phyloP scores from a whole-genome alignment of 2,113 vertebrate species.

The Cavia porcellus region DNA sequence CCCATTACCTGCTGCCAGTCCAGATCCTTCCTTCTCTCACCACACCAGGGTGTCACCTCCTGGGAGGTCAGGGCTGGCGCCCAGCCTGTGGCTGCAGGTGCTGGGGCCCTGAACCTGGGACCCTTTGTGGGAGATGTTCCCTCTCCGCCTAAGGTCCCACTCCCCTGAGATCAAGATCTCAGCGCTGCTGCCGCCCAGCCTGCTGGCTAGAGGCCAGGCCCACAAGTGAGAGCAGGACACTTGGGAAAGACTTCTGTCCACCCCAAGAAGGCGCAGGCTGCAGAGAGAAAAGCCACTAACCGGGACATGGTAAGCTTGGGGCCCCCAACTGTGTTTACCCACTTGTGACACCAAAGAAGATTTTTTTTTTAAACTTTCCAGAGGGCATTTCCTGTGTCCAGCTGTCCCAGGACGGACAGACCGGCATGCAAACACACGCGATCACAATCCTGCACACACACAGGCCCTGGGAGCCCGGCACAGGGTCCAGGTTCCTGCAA shows the following conservation, averaged over 20 bases:
- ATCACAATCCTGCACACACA: neutral
- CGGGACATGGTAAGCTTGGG: constrained; percentile 63
- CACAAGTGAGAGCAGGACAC: neutral
- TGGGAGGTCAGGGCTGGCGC: neutral
- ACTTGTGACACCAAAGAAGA: constrained; percentile 56
- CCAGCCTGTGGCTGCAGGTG: neutral
- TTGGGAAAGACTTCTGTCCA: constrained; percentile 71
- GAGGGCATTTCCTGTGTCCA: constrained; percentile 57
- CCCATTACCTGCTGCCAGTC: constrained; percentile 61
- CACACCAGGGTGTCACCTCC: neutral
- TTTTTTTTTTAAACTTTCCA: constrained; percentile 61
- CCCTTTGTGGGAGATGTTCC: neutral
- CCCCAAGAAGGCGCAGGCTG: neutral
- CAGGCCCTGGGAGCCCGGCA: neutral
- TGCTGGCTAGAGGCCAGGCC: constrained; percentile 30
- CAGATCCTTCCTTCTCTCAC: neutral
- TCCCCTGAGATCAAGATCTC: neutral
- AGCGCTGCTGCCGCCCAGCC: constrained; percentile 12
- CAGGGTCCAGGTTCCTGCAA: constrained; percentile 29
- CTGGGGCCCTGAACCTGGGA: neutral
- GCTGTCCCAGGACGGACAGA: constrained; percentile 30
- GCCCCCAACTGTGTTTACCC: constrained; percentile 58
- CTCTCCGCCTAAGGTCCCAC: neutral
- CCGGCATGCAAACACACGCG: neutral
- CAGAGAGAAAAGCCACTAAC: constrained; percentile 59